Conservation (phyloP, 2,797 vertebrate genomes). For the Peromyscus nudipes region DNA sequence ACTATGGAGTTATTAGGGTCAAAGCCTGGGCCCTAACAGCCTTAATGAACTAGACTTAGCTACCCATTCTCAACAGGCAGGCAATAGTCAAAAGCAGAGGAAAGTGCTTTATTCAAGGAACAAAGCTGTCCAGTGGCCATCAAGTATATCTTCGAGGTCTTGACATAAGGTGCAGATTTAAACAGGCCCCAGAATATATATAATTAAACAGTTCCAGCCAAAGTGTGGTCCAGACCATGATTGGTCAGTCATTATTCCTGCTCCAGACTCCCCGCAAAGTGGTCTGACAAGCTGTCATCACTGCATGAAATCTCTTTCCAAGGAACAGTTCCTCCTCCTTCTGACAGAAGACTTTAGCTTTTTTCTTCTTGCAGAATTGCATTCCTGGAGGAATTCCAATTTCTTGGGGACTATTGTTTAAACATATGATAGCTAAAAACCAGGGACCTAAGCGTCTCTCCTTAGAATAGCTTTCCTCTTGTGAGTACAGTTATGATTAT, state of each 20-base stretch:
- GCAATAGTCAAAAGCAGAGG: neutral
- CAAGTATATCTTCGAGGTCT: neutral
- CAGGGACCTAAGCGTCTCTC: neutral
- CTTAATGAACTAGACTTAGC: neutral
- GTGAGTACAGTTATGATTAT: neutral
- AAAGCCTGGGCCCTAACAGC: neutral
- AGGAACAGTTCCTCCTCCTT: neutral
- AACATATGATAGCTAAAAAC: neutral
- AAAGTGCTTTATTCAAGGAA: neutral
- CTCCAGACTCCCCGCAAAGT: neutral
- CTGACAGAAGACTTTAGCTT: neutral
- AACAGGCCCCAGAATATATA: neutral
- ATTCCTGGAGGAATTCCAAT: neutral
- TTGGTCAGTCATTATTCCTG: neutral
- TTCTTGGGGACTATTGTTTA: neutral
- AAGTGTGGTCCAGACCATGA: too few relatives aligned
- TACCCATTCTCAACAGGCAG: neutral
- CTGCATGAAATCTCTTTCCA: neutral
- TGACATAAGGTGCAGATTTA: neutral
- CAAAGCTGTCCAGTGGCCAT: neutral
- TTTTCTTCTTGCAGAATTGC: neutral
- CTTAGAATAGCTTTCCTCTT: too few relatives aligned
- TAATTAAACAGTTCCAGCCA: neutral
- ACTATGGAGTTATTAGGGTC: neutral
- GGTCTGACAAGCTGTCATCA: neutral